Evolutionary conservation across 2,888 invertebrate genomes (phyloP).

Genomic region (Patella depressa): DNA sequence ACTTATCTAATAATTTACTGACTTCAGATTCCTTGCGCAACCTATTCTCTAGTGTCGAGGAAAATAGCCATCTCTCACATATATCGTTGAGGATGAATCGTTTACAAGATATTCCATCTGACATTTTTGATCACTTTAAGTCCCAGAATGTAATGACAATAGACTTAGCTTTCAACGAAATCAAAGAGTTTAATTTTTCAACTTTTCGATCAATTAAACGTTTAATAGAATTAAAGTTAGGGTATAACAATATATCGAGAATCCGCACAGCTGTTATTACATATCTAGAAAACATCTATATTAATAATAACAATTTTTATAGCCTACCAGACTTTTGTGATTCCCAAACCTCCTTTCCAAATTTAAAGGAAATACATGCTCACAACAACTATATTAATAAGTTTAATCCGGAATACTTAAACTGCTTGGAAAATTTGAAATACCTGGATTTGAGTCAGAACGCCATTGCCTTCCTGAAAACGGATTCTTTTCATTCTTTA

Average conservation of each 20-base stretch:
- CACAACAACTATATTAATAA: neutral
- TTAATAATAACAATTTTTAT: too few species aligned
- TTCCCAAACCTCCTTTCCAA: neutral
- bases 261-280: neutral
- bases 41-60: too few species aligned
- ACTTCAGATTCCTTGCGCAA: neutral
- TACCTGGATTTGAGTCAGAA: neutral
- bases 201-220: neutral
- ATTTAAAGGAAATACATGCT: neutral
- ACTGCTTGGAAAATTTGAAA: constrained; percentile 5
- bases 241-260: neutral
- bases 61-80: too few species aligned
- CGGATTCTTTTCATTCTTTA: neutral
- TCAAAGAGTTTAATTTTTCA: neutral
- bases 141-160: neutral
- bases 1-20: neutral
- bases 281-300: neutral
- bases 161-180: neutral
- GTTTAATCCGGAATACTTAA: neutral
- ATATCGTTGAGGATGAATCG: too few species aligned
- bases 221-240: neutral
- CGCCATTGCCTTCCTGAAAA: neutral
- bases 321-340: neutral
- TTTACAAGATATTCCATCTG: too few species aligned
- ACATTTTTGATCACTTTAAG: too few species aligned